phyloP scores from a whole-genome alignment of 2,113 vertebrate species.

The Daphoenositta chrysoptera region DNA sequence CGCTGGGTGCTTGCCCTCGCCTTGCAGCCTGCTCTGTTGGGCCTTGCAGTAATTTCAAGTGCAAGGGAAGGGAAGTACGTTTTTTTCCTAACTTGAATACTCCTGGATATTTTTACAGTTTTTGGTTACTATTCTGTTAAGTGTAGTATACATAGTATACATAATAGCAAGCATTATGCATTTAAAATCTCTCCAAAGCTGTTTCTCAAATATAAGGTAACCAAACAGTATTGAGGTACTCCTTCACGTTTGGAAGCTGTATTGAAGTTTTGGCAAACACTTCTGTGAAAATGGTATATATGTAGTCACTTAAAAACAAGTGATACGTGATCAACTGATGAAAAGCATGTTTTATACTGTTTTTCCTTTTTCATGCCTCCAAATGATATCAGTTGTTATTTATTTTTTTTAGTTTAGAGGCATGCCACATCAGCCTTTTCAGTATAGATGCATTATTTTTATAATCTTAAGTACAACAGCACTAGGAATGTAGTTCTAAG shows the following conservation, averaged over 20 bases:
- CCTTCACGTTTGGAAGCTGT: neutral
- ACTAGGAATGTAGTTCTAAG: neutral
- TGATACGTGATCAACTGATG: fast-evolving
- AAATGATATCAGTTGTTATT: neutral
- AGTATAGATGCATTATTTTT: neutral
- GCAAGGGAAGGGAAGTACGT: neutral
- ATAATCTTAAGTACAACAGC: neutral
- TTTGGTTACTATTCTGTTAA: neutral
- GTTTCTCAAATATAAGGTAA: neutral
- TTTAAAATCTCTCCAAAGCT: neutral
- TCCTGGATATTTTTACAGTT: neutral
- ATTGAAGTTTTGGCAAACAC: neutral
- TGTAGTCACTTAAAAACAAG: neutral
- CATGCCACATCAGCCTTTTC: neutral
- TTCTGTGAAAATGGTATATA: neutral
- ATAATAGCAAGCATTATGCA: neutral
- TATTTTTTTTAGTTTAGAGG: neutral
- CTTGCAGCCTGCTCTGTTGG: neutral
- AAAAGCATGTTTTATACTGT: neutral
- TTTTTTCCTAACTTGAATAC: neutral
- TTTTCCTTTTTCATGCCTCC: neutral
- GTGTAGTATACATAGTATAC: neutral
- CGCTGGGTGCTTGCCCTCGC: neutral
- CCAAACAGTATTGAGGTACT: neutral
- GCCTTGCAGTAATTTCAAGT: neutral